phyloP scores from a whole-genome alignment of 2,888 invertebrate species.

The Anaspis maculata region DNA sequence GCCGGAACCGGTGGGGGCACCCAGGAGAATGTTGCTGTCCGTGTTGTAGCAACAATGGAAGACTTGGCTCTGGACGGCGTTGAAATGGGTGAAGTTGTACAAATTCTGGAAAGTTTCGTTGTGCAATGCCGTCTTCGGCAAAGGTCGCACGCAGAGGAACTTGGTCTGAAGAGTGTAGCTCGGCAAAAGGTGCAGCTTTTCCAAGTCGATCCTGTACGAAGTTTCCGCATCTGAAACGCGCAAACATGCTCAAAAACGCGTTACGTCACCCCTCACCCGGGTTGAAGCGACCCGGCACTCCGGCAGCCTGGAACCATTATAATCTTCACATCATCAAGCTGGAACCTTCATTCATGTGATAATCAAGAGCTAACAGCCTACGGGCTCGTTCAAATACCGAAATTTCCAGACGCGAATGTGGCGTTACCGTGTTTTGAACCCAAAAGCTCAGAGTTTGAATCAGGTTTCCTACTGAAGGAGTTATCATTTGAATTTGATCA shows the following conservation, averaged over 20 bases:
- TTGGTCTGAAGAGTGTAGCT: conserved; percentile 40
- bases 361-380: no score
- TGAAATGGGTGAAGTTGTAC: conserved; percentile 91
- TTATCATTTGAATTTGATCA: neutral
- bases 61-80: conserved; percentile 97
- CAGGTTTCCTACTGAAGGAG: no score
- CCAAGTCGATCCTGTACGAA: conserved; percentile 41
- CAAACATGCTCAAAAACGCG: neutral
- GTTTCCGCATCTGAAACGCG: conserved; percentile 48
- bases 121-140: conserved; percentile 76
- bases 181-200: conserved; percentile 27
- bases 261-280: no score
- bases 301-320: conserved; percentile 1
- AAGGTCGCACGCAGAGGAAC: conserved; percentile 80
- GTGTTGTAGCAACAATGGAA: conserved; percentile 95
- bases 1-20: conserved; percentile 94
- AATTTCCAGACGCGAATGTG: no score
- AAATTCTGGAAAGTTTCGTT: conserved; percentile 70
- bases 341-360: no score
- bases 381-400: no score
- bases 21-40: conserved; percentile 85
- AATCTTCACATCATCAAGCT: no score
- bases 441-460: no score
- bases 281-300: neutral
- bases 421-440: no score